Conservation (phyloP, 2,888 invertebrate species). For the Furcula furcula region DNA sequence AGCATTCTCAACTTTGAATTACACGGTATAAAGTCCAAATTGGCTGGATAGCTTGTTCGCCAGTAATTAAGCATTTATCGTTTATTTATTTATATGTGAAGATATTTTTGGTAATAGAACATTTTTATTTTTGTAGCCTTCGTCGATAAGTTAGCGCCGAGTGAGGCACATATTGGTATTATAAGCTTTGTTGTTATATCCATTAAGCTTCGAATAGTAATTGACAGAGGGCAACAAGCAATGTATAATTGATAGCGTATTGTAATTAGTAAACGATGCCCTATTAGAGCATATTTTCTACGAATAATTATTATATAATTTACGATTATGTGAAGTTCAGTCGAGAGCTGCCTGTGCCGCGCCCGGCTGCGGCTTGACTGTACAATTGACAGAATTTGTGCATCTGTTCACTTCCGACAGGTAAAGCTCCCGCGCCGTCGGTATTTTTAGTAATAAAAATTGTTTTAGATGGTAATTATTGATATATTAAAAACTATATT, state of each 20-base stretch:
- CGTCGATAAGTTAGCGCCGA: slow-evolving; percentile 9
- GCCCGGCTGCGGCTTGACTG: too few relatives aligned
- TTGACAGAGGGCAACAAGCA: neutral
- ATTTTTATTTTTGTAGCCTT: slow-evolving; percentile 28
- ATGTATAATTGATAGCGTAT: neutral
- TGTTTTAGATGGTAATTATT: slow-evolving; percentile 62
- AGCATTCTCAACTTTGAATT: neutral
- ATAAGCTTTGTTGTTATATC: slow-evolving; percentile 1
- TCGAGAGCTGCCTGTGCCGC: too few relatives aligned
- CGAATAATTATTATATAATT: too few relatives aligned
- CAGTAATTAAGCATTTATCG: slow-evolving; percentile 37
- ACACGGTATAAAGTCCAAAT: neutral
- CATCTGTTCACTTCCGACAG: too few relatives aligned
- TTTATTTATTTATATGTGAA: slow-evolving; percentile 36
- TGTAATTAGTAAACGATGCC: neutral
- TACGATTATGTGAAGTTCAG: too few relatives aligned
- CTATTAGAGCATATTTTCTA: too few relatives aligned
- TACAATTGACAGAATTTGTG: too few relatives aligned
- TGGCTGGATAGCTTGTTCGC: slow-evolving; percentile 4
- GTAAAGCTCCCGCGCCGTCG: too few relatives aligned
- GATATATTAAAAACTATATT: slow-evolving; percentile 69
- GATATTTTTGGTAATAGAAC: slow-evolving; percentile 27
- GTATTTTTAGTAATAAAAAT: slow-evolving; percentile 50
- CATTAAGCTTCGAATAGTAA: slow-evolving; percentile 4
- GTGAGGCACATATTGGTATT: neutral